Conservation (phyloP, 2,797 vertebrate species). For the Acanthiza pusilla region DNA sequence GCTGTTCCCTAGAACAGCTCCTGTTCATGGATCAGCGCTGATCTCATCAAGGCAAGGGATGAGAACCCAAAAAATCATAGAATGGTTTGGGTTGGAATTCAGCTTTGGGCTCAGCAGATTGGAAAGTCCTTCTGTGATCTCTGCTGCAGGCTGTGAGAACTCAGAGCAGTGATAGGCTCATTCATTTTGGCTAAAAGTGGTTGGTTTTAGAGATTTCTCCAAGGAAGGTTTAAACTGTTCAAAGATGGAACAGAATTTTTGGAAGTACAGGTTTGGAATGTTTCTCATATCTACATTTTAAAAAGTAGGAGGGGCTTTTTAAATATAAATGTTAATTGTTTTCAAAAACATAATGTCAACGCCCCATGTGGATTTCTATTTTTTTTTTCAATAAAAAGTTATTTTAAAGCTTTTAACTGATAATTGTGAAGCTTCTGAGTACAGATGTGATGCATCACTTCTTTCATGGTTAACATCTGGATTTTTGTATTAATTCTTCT, state of each 20-base stretch:
- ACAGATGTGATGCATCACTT: background rate
- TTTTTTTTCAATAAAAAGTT: background rate
- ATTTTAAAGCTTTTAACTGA: background rate
- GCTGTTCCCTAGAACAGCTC: background rate
- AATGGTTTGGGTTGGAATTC: background rate
- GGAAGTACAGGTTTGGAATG: background rate
- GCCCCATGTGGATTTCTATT: background rate
- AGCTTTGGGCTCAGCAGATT: background rate
- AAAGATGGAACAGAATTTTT: background rate
- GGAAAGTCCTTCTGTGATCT: background rate
- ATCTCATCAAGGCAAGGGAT: background rate
- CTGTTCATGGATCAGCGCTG: background rate
- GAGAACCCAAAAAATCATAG: background rate
- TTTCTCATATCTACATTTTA: background rate
- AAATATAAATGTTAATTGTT: background rate
- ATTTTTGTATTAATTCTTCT: background rate
- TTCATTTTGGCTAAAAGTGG: background rate
- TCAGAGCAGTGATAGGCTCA: background rate
- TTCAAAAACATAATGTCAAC: background rate
- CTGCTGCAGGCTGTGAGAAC: background rate
- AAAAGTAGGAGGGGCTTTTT: accelerated
- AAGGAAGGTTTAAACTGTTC: background rate
- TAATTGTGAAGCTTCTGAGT: background rate
- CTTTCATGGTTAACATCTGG: too few species aligned
- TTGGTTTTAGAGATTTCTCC: background rate